Evolutionary conservation across 2,888 invertebrate species (phyloP), one percentile per base, ranked within the genome.

Genomic region (Trissoscelio sp.): DNA sequence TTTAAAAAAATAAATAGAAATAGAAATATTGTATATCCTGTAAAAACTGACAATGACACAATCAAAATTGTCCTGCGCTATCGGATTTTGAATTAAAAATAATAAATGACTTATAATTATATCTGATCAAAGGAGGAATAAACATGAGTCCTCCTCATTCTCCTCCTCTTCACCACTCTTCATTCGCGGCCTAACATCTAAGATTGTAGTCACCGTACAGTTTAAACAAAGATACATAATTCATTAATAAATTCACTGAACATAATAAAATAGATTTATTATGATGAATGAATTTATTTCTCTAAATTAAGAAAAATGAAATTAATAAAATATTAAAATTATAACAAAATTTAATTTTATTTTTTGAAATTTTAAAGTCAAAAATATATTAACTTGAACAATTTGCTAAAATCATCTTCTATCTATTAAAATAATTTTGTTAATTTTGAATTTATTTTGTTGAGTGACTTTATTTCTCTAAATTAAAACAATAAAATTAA

Each of bases 61-160:
- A 34, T 48, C 3, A n/a, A 18, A 37, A 16, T 16, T 46, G 31
- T 28, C 64, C 64, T 46, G 12, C 31, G 48, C 64, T 64, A 64
- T 64, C 64, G 64, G 34, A 20, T 44, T 46, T 48, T 46, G 14
- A 48, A 64, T 64, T 20, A 64, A 64, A 64, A 64, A 64, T 64
- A 64, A 64, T 64, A 48, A 64, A 46, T 64, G 5, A 20, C 64
- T 48, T 64, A 48, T 48, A 64, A 34, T 48, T 48, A 64, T 48
- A 7, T 64, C 31, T n/a, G n/a, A 22, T n/a, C 20, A 48, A 31
- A 34, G 34, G 48, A 48, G 64, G 14, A 64, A 48, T 28, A 31
- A 34, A 20, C 34, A 34, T 34, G n/a, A 12, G 46, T n/a, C 16
- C 48, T 64, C 64, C 48, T 46, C 34, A 1, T 37, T n/a, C 37